Evolutionary conservation across 2,113 vertebrate genomes (phyloP).

Genomic region (Nanorana parkeri): DNA sequence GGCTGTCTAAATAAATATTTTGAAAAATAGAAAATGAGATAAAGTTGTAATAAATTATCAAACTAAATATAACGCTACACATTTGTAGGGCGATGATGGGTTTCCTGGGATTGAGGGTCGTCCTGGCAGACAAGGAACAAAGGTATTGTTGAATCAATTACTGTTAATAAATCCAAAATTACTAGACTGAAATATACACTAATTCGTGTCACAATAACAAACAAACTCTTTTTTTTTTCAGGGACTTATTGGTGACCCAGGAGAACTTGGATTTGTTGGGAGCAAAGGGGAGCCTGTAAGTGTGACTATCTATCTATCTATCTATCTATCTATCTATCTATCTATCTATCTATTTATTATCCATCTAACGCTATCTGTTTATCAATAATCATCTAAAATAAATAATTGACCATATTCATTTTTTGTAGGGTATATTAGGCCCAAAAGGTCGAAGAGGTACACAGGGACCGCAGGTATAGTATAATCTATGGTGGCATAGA

Average conservation of each 20-base stretch:
- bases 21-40: neutral
- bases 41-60: neutral
- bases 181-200: too few species aligned
- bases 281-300: constrained; percentile 76
- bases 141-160: constrained; percentile 63
- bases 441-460: constrained; percentile 66
- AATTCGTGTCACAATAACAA: neutral
- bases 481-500: neutral
- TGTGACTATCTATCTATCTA: neutral
- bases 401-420: neutral
- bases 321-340: too few species aligned
- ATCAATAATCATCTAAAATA: too few species aligned
- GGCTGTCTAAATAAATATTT: neutral
- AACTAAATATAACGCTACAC: neutral
- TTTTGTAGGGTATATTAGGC: constrained; percentile 69
- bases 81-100: constrained; percentile 68
- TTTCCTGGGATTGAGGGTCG: constrained; percentile 63
- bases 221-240: constrained; percentile 56
- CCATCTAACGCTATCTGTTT: too few species aligned
- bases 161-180: too few species aligned
- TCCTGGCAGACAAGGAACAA: constrained; percentile 67
- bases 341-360: too few species aligned
- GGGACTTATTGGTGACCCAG: constrained; percentile 80
- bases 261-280: constrained; percentile 72
- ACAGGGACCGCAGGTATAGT: constrained; percentile 34